Base-by-base conservation (phyloP, 2,888 invertebrate species). In the Napeogenes inachia region DNA sequence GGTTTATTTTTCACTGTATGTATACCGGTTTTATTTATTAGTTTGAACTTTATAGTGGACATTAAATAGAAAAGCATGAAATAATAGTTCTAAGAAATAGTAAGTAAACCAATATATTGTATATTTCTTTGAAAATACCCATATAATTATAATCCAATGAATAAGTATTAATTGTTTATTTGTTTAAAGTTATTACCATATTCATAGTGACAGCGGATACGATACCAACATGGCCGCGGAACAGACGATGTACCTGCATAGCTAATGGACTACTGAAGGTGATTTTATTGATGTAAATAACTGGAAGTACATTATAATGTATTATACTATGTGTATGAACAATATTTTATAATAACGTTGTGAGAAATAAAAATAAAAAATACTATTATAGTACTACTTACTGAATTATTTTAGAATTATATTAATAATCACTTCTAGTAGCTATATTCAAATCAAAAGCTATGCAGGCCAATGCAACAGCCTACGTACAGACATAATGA, bases 381-480 rank as follows among this genome's bases (percentile, higher is more conserved):
- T 21, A 21, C 21, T 21, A 21, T 21, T 21, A 21, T 21, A 21
- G 21, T 21, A 21, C 21, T 21, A 0, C 21, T 21, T 21, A 21
- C 21, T 21, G 21, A 4, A 45, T 45, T 45, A n/a, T 45, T 45
- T 5, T 47, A 8, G 5, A 30, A 50, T 21, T 50, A 30, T 30
- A 4, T 21, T 30, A 2, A 30, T 6, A 64, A 68, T 61, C 67
- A 62, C 62, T 66, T 73, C 77, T 68, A 76, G 74, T 60, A 60
- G 60, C 64, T 62, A 62, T 57, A 61, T 69, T 64, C 58, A 68
- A 64, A 21, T 66, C 67, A 67, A 68, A 65, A 71, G 68, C 71
- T 75, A 85, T 84, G 77, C 81, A 83, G 82, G 82, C 84, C 81
- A 84, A 81, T 81, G 82, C 82, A 80, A 81, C 82, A 64, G 70